Conservation (phyloP, 2,888 invertebrate genomes). For the Eumacrocentrus americanus region DNA sequence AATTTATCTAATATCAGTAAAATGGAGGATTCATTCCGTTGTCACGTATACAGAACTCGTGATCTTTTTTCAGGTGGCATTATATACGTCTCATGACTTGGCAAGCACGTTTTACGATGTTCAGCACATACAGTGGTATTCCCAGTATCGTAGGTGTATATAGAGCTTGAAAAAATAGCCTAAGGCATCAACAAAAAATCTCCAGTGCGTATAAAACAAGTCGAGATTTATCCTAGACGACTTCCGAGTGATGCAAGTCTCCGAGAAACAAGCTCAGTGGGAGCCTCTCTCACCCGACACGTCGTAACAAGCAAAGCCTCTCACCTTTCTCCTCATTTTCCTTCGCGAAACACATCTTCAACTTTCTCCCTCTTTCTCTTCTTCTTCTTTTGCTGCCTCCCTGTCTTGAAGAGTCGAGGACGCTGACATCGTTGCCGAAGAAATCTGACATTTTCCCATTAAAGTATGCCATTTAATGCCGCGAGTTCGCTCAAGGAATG, state of each 20-base stretch:
- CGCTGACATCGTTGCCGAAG: constrained; percentile 33
- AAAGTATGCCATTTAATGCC: constrained; percentile 43
- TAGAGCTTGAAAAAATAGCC: constrained; percentile 8
- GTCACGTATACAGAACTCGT: constrained; percentile 5
- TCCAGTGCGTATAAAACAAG: constrained; percentile 7
- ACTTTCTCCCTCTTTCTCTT: neutral
- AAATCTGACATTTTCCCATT: constrained; percentile 44
- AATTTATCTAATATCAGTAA: too few species aligned
- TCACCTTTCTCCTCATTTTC: constrained; percentile 19
- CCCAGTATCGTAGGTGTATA: neutral
- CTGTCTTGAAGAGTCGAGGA: constrained; percentile 17
- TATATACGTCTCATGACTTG: constrained; percentile 14
- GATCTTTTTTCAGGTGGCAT: constrained; percentile 12
- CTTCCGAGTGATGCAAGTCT: constrained; percentile 22
- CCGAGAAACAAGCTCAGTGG: constrained; percentile 27
- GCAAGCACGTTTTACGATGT: constrained; percentile 18
- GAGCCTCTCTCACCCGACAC: constrained; percentile 26
- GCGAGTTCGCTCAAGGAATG: constrained; percentile 34
- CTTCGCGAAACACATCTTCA: constrained; percentile 20
- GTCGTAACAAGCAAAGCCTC: constrained; percentile 30
- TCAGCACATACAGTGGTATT: neutral
- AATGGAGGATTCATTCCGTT: too few species aligned
- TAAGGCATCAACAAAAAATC: constrained; percentile 2
- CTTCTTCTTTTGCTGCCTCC: constrained; percentile 5
- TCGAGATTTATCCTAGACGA: constrained; percentile 19